A percentile compares a stretch with the other conserved stretches of the same genome.
These are phyloP conservation scores for Capitella teleta DNA, from an alignment of 1,140 invertebrate species.

Conservation along the genomic window DNA sequence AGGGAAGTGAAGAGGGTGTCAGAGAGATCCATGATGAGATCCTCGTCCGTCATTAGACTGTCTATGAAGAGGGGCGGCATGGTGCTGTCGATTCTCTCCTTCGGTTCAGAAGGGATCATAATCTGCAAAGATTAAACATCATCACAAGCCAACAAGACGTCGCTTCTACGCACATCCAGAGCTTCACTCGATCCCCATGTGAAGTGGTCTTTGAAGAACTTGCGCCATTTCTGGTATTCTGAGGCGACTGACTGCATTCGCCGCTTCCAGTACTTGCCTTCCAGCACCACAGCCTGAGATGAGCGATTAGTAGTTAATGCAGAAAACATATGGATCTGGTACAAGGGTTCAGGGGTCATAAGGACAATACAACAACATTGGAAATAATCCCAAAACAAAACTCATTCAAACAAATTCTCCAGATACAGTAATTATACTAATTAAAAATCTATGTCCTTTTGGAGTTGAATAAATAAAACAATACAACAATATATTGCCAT, in stretches of 20 bases:
- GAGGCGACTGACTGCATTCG: conserved; percentile 89
- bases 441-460: too few species aligned
- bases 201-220: conserved; percentile 55
- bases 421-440: too few species aligned
- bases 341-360: too few species aligned
- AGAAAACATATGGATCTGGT: neutral
- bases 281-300: conserved; percentile 76
- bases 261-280: conserved; percentile 99
- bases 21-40: conserved; percentile 35
- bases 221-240: conserved; percentile 99
- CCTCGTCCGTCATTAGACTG: conserved; percentile 59
- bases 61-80: neutral
- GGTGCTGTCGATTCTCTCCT: neutral
- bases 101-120: neutral
- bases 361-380: too few species aligned
- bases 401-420: too few species aligned
- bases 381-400: too few species aligned
- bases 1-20: conserved; percentile 49
- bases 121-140: neutral
- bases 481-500: too few species aligned
- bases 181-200: too few species aligned
- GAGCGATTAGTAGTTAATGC: conserved; percentile 13
- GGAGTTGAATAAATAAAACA: too few species aligned
- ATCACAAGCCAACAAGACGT: too few species aligned
- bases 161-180: too few species aligned